These are phyloP conservation scores for Poeciliopsis paucimaculata DNA, from an alignment of 2,797 vertebrate species.

Conservation along the genomic window DNA sequence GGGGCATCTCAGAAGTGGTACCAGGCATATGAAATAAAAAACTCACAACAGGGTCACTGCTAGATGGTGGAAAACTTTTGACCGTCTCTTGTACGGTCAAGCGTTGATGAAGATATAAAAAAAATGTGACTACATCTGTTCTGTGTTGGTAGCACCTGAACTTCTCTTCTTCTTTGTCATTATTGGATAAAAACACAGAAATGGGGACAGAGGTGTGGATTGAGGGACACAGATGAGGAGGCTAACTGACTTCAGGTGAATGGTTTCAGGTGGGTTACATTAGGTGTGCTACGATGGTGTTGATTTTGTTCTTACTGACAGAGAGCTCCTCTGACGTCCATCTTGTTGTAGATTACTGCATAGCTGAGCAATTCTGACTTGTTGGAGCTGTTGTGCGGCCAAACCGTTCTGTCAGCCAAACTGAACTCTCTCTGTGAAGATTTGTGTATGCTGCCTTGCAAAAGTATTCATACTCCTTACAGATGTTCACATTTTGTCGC, in stretches of 20 bases:
- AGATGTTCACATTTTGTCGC: background rate
- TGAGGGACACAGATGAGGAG: conserved; percentile 18
- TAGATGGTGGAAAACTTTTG: conserved; percentile 64
- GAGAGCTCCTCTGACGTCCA: conserved; percentile 20
- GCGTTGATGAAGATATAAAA: conserved; percentile 71
- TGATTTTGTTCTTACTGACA: conserved; percentile 32
- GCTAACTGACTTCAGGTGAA: conserved; percentile 19
- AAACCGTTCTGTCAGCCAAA: conserved; percentile 42
- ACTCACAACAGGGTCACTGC: conserved; percentile 62
- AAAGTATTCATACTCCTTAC: background rate
- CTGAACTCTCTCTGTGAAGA: conserved; percentile 47
- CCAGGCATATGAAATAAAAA: conserved; percentile 81
- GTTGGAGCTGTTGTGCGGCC: conserved; percentile 32
- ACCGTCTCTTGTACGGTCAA: conserved; percentile 62
- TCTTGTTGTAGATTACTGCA: conserved; percentile 46
- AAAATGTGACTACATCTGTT: conserved; percentile 69
- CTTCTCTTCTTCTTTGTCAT: conserved; percentile 57
- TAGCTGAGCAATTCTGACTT: conserved; percentile 53
- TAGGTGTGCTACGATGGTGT: conserved; percentile 4
- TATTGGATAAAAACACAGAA: conserved; percentile 36
- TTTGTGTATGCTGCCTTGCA: background rate
- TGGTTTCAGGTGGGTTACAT: conserved; percentile 27
- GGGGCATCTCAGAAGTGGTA: conserved; percentile 85
- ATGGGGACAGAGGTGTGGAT: conserved; percentile 28
- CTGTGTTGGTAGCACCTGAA: conserved; percentile 87